A percentile compares a stretch with the other conserved stretches of the same genome.
phyloP scores from a whole-genome alignment of 92 coral and sea anemone species.

The Phenganax marumi region DNA sequence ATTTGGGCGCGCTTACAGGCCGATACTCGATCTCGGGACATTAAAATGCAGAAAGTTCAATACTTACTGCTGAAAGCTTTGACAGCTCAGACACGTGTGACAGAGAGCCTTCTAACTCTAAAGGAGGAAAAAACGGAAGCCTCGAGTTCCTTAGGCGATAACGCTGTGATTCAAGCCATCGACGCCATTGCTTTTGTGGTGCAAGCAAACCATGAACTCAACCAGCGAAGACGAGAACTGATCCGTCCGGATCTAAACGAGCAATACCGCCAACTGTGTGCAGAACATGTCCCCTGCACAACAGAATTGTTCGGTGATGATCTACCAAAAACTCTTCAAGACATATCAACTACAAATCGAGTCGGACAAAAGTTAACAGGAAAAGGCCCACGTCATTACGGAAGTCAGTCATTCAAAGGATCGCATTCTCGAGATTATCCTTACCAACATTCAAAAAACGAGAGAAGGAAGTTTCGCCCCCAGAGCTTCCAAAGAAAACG shows the following conservation, averaged over 20 bases:
- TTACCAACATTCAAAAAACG: conserved; percentile 1
- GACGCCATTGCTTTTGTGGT: conserved; percentile 22
- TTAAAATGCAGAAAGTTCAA: conserved; percentile 7
- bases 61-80: conserved; percentile 13
- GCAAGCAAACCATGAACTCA: conserved; percentile 23
- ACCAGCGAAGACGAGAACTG: conserved; percentile 14
- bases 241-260: conserved; percentile 17
- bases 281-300: conserved; percentile 25
- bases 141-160: background rate
- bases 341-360: conserved; percentile 24
- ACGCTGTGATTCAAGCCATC: background rate
- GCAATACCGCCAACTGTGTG: conserved; percentile 21
- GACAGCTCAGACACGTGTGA: conserved; percentile 5
- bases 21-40: conserved; percentile 7
- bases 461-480: conserved; percentile 15
- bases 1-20: conserved; percentile 18
- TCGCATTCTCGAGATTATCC: background rate
- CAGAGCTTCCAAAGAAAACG: conserved; percentile 20
- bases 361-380: conserved; percentile 25
- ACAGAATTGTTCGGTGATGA: conserved; percentile 25
- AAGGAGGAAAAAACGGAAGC: background rate
- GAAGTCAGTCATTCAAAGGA: conserved; percentile 6
- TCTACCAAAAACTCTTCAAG: conserved; percentile 24
- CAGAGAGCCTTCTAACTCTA: background rate
- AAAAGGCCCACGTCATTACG: conserved; percentile 17